Conservation (phyloP, 2,113 vertebrate genomes). For the Elephas maximus region DNA sequence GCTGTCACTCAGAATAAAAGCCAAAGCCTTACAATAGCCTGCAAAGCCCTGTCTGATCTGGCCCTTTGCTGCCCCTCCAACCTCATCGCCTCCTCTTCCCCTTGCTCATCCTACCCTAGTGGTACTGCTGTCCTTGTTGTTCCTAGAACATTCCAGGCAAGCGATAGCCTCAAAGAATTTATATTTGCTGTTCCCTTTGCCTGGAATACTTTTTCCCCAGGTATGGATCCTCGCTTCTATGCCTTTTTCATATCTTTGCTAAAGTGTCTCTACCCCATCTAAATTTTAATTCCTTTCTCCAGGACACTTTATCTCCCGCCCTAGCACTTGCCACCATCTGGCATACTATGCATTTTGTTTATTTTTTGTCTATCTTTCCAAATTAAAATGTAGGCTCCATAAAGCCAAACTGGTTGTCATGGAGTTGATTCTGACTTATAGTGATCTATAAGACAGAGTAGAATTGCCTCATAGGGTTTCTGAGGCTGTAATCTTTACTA, state of each 20-base stretch:
- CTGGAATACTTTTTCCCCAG: neutral
- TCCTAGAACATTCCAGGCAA: neutral
- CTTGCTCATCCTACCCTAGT: neutral
- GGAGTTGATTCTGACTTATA: neutral
- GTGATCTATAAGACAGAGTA: neutral
- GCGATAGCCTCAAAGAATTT: neutral
- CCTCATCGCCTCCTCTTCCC: neutral
- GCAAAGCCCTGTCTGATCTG: neutral
- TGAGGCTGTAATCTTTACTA: too few species aligned
- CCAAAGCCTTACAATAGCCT: neutral
- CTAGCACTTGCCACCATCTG: too few species aligned
- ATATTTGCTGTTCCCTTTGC: neutral
- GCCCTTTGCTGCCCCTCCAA: neutral
- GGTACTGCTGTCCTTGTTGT: neutral
- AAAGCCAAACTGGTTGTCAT: neutral
- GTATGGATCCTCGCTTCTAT: neutral
- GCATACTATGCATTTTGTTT: neutral
- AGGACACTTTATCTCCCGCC: neutral
- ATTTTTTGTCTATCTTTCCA: neutral
- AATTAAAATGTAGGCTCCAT: neutral
- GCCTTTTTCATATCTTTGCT: neutral
- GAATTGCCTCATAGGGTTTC: neutral
- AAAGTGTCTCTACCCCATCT: neutral
- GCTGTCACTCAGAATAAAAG: slow-evolving; percentile 15
- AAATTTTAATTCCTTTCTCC: neutral